Conservation (phyloP, 2,797 vertebrate species). For the Spinibarbus caldwelli region DNA sequence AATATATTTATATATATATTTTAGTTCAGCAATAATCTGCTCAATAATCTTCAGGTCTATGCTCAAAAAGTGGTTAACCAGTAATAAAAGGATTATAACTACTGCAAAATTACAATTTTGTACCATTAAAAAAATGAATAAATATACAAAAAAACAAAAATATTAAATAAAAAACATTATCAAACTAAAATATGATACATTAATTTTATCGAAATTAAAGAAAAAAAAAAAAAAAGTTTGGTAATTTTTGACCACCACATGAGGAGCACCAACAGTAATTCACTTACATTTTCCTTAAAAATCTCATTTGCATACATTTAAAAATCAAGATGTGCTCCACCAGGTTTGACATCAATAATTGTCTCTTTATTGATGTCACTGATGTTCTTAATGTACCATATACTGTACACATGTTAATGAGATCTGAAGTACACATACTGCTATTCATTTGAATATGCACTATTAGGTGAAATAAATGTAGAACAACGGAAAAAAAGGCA, state of each 20-base stretch:
- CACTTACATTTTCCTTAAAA: neutral
- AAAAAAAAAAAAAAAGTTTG: too few relatives aligned
- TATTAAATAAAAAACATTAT: neutral
- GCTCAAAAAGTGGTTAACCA: too few relatives aligned
- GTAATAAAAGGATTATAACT: too few relatives aligned
- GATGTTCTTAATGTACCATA: neutral
- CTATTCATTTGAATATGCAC: conserved; percentile 9
- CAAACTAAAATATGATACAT: neutral
- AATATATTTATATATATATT: too few relatives aligned
- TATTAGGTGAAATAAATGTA: neutral
- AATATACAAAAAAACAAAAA: too few relatives aligned
- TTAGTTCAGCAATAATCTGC: too few relatives aligned
- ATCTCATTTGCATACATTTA: neutral
- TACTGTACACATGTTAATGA: neutral
- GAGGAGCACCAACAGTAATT: neutral
- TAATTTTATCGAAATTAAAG: too few relatives aligned
- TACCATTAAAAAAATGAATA: neutral
- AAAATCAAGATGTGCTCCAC: neutral
- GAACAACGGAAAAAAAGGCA: neutral
- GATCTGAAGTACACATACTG: neutral
- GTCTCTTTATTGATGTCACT: neutral
- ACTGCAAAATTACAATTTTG: neutral
- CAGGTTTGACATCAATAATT: neutral
- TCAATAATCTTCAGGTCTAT: neutral
- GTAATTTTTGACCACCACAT: neutral